A percentile compares a stretch with the other conserved stretches of the same genome.
These are phyloP conservation scores for Chydorus sphaericus DNA, from an alignment of 2,888 invertebrate genomes.

Conservation along the genomic window DNA sequence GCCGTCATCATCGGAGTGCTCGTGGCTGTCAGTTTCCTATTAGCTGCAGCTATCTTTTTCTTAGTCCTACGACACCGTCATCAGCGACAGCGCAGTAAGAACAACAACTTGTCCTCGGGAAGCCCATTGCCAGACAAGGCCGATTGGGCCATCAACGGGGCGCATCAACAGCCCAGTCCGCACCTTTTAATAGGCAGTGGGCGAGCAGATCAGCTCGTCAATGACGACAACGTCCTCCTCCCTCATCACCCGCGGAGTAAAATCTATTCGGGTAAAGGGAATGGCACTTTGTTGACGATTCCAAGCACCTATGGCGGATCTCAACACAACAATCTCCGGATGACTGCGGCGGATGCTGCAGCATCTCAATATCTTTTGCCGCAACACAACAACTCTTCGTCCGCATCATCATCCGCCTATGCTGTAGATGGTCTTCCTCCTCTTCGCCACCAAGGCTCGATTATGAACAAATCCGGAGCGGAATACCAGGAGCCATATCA, in stretches of 20 bases:
- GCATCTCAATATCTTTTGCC: conserved; percentile 12
- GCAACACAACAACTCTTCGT: neutral
- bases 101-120: no score
- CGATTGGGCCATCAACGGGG: conserved; percentile 5
- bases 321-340: neutral
- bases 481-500: conserved; percentile 69
- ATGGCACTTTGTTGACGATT: conserved; percentile 10
- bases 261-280: conserved; percentile 1
- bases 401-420: no score
- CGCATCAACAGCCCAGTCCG: conserved; percentile 10
- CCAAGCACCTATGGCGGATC: no score
- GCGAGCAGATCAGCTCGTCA: neutral
- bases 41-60: conserved; percentile 54
- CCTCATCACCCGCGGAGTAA: neutral
- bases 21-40: conserved; percentile 52
- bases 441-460: neutral
- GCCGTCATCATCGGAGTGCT: conserved; percentile 63
- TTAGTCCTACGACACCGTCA: conserved; percentile 54
- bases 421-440: no score
- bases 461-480: conserved; percentile 34
- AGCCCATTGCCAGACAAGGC: conserved; percentile 49
- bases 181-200: neutral
- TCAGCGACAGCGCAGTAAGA: conserved; percentile 55
- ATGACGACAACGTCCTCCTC: neutral
- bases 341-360: neutral